These are phyloP conservation scores for Onychorhynchus coronatus DNA, from an alignment of 2,113 vertebrate genomes.

Conservation along the genomic window DNA sequence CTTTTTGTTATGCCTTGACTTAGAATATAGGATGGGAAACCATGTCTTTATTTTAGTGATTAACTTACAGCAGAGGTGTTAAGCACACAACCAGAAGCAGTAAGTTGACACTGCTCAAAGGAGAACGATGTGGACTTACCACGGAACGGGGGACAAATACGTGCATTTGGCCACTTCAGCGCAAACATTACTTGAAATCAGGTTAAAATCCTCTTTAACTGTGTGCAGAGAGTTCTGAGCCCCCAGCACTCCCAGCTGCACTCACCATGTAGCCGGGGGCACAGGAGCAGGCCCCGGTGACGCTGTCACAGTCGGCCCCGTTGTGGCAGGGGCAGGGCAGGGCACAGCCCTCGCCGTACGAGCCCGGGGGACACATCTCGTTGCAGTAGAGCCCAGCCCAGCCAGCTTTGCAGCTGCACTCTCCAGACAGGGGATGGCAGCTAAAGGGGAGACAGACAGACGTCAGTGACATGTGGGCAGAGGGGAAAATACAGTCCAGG, in stretches of 20 bases:
- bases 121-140: neutral
- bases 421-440: conserved; percentile 95
- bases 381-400: conserved; percentile 96
- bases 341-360: conserved; percentile 85
- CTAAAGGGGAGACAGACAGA: conserved; percentile 61
- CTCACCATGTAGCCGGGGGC: conserved; percentile 92
- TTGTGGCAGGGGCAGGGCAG: conserved; percentile 88
- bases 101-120: neutral
- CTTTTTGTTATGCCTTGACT: conserved; percentile 44
- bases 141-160: accelerated
- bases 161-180: neutral
- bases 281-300: conserved; percentile 87
- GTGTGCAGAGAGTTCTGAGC: neutral
- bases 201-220: neutral
- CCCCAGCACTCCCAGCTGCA: neutral
- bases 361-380: conserved; percentile 88
- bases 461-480: neutral
- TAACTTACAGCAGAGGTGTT: neutral
- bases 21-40: neutral
- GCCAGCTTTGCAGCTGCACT: conserved; percentile 90
- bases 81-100: neutral
- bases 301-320: conserved; percentile 88
- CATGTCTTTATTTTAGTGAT: neutral
- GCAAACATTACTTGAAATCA: neutral
- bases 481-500: neutral